Evolutionary conservation across 1,140 invertebrate genomes (phyloP).

Genomic region (Harpegnathos saltator): DNA sequence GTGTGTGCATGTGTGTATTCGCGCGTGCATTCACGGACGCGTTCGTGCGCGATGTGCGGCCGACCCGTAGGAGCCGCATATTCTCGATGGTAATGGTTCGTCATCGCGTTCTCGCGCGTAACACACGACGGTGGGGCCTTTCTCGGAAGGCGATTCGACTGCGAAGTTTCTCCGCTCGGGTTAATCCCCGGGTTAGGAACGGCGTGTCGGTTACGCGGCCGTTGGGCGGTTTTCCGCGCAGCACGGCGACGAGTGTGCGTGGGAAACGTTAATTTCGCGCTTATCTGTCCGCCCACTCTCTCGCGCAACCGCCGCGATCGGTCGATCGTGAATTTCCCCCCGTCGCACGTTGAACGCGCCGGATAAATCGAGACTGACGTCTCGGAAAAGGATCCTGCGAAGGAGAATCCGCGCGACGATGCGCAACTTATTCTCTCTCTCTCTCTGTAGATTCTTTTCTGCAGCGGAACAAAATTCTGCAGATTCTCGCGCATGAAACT

Average conservation of each 20-base stretch:
- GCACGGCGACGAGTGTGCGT: background rate
- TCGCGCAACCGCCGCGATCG: background rate
- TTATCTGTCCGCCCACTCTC: background rate
- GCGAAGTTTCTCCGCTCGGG: constrained; percentile 20
- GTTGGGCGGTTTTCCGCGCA: background rate
- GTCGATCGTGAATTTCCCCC: background rate
- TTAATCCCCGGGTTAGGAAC: constrained; percentile 21
- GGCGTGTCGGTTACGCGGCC: background rate
- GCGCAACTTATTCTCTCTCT: too few relatives aligned
- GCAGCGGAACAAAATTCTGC: too few relatives aligned
- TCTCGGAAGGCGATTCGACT: background rate
- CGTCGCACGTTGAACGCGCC: too few relatives aligned
- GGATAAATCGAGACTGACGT: background rate
- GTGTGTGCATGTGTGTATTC: background rate
- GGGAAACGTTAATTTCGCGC: background rate
- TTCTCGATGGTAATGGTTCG: constrained; percentile 27
- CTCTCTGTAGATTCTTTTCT: too few relatives aligned
- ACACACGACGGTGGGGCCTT: background rate
- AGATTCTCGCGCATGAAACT: too few relatives aligned
- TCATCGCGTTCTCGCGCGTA: constrained; percentile 31
- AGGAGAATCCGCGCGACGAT: too few relatives aligned
- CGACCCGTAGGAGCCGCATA: background rate
- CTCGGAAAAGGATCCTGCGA: too few relatives aligned
- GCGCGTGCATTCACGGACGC: background rate
- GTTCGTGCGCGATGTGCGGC: background rate